Percentiles rank a stretch among this genome's conserved stretches.
phyloP scores from a whole-genome alignment of 2,797 vertebrate genomes.

The Xiphorhynchus erythropygius region DNA sequence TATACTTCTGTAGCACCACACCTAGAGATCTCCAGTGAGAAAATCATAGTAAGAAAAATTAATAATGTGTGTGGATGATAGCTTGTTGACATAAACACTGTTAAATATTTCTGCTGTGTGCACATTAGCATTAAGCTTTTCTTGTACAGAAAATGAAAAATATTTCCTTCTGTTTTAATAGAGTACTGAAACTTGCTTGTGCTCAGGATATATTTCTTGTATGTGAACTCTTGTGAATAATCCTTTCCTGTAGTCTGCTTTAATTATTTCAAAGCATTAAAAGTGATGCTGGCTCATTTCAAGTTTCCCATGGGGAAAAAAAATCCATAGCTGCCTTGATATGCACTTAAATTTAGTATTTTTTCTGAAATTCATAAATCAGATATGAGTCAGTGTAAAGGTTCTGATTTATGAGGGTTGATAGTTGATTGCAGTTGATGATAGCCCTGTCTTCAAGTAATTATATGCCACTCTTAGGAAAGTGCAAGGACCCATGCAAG shows the following conservation, averaged over 20 bases:
- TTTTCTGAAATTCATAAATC: not conserved
- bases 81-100: conserved; percentile 9
- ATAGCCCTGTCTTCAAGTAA: not conserved
- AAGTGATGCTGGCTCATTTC: not conserved
- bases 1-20: not conserved
- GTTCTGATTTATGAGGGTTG: not conserved
- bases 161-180: not conserved
- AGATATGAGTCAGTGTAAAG: not conserved
- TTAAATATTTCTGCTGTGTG: conserved; percentile 21
- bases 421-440: not conserved
- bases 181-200: not conserved
- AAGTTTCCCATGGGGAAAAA: not conserved
- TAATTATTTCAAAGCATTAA: conserved; percentile 58
- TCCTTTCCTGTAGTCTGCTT: conserved; percentile 17
- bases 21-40: not conserved
- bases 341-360: not conserved
- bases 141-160: conserved; percentile 37
- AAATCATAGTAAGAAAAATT: conserved; percentile 36
- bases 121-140: not conserved
- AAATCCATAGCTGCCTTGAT: not conserved
- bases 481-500: not conserved
- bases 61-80: conserved; percentile 8
- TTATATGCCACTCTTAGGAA: not conserved
- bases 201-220: not conserved
- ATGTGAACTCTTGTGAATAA: not conserved